A percentile compares a stretch with the other conserved stretches of the same genome.
These are phyloP conservation scores for Enoplosus armatus DNA, from an alignment of 2,797 vertebrate species.

Conservation along the genomic window DNA sequence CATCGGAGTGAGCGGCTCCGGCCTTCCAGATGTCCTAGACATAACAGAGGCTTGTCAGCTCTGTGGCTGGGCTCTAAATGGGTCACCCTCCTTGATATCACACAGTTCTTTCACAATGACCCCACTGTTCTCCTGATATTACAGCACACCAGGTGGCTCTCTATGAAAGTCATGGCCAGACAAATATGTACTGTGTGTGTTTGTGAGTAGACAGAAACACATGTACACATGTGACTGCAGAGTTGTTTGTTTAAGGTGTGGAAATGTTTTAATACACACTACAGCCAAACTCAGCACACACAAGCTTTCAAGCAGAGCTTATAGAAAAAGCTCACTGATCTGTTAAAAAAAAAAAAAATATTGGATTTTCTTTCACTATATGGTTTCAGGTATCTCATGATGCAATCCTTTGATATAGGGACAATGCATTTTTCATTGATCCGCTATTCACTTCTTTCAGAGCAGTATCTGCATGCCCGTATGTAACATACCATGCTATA, in stretches of 20 bases:
- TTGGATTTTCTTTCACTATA: slow-evolving; percentile 25
- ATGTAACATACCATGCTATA: slow-evolving; percentile 50
- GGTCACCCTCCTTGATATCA: slow-evolving; percentile 85
- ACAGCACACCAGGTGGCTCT: slow-evolving; percentile 84
- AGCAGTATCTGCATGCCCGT: slow-evolving; percentile 24
- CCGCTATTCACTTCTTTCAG: slow-evolving; percentile 26
- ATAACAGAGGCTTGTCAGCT: slow-evolving; percentile 84
- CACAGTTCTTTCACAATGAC: slow-evolving; percentile 84
- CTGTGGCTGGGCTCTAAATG: slow-evolving; percentile 79
- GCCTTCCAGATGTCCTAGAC: slow-evolving; percentile 82
- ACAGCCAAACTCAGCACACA: slow-evolving; percentile 2
- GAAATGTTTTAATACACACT: slow-evolving; percentile 25
- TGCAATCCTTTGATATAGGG: slow-evolving; percentile 24
- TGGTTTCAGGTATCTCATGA: slow-evolving; percentile 29
- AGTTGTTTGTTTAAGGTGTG: slow-evolving; percentile 29
- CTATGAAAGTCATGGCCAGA: slow-evolving; percentile 74
- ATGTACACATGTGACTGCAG: slow-evolving; percentile 8
- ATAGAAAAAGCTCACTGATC: not conserved
- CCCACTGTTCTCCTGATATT: slow-evolving; percentile 85
- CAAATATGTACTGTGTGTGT: slow-evolving; percentile 68
- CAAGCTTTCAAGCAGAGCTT: slow-evolving; percentile 7
- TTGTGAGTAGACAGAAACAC: slow-evolving; percentile 48
- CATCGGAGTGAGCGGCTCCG: slow-evolving; percentile 51
- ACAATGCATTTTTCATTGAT: slow-evolving; percentile 63
- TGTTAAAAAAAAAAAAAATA: slow-evolving; percentile 15